Evolutionary conservation across 2,113 vertebrate genomes (phyloP).

Genomic region (Semnornis frantzii): DNA sequence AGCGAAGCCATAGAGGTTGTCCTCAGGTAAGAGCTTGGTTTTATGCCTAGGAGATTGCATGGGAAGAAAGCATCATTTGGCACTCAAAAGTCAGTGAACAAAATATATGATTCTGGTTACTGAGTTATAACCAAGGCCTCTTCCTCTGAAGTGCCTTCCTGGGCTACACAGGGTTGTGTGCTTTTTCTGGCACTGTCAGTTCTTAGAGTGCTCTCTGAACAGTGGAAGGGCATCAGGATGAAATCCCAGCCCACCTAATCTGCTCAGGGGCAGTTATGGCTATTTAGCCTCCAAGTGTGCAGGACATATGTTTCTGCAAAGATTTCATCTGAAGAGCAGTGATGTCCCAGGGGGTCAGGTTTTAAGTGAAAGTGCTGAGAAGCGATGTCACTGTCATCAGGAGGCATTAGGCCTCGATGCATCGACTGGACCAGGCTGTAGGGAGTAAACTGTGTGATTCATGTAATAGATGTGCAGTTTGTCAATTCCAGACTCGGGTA

Average conservation of each 20-base stretch:
- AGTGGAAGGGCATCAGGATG: accelerated
- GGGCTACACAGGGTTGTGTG: background rate
- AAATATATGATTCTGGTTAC: background rate
- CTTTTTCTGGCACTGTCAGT: background rate
- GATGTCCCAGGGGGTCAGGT: accelerated
- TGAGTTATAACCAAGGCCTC: background rate
- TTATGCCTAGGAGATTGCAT: background rate
- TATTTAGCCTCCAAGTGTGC: background rate
- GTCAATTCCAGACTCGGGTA: background rate
- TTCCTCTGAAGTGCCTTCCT: background rate
- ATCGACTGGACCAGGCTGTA: background rate
- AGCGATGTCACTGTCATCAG: background rate
- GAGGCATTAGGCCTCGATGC: background rate
- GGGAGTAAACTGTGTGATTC: background rate
- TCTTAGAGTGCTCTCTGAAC: background rate
- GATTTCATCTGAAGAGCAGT: background rate
- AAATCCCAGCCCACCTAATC: background rate
- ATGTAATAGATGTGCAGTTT: background rate
- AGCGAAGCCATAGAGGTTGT: background rate
- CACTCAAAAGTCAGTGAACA: background rate
- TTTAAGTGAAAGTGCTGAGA: background rate
- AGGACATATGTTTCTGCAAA: background rate
- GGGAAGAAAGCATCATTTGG: background rate
- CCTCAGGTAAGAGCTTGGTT: background rate
- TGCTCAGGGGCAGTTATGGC: background rate